These are phyloP conservation scores for Crotalus horridus DNA, from an alignment of 2,113 vertebrate species.

Conservation along the genomic window DNA sequence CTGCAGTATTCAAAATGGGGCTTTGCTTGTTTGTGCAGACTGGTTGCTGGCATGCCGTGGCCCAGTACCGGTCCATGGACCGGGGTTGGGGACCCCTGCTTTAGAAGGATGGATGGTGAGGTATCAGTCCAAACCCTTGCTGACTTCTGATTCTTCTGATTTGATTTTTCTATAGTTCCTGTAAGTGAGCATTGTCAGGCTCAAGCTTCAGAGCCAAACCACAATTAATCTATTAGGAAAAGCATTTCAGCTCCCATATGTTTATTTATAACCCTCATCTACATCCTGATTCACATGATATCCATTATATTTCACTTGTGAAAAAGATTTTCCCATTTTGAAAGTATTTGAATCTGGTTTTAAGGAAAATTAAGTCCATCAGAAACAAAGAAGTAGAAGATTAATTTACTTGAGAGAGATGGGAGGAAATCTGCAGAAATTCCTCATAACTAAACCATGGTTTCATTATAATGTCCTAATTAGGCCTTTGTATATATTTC, in stretches of 20 bases:
- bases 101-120: neutral
- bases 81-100: too few relatives aligned
- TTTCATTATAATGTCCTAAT: neutral
- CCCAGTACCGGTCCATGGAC: too few relatives aligned
- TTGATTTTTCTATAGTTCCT: neutral
- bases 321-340: neutral
- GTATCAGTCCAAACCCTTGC: neutral
- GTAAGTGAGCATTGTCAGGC: too few relatives aligned
- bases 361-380: neutral
- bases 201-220: neutral
- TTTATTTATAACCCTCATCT: neutral
- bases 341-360: neutral
- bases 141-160: neutral
- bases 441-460: neutral
- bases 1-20: too few relatives aligned
- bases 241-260: neutral
- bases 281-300: neutral
- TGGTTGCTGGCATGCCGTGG: too few relatives aligned
- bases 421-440: neutral
- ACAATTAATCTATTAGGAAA: neutral
- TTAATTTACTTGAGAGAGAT: neutral
- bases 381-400: neutral
- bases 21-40: too few relatives aligned
- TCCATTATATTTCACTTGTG: neutral
- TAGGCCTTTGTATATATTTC: neutral